Evolutionary conservation across 2,797 vertebrate species (phyloP), one percentile per base, ranked within the genome.

Genomic region (Sparidentex hasta): DNA sequence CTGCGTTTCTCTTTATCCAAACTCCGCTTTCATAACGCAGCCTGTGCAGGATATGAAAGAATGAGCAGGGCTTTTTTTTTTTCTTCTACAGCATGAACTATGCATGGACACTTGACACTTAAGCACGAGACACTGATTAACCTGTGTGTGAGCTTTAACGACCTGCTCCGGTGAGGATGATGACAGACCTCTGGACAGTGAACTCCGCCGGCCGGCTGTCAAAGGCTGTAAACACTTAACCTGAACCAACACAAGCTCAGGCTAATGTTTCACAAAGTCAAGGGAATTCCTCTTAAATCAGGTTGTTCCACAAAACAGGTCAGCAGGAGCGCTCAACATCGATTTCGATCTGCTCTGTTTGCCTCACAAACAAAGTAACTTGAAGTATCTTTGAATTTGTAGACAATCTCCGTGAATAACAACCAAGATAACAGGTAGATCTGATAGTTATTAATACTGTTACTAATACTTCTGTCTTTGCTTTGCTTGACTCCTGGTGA

Each of bases 101-200:
- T 67, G 73, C 61, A 83, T 75, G 81, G 67, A 41, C 81, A 82
- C 54, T 80, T 86, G 82, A 57, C 85, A 85, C 74, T 70, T 73
- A 23, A 71, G 70, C 82, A 78, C 81, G 90, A 85, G 83, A 77
- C 80, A 87, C 74, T 92, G 87, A 94, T 93, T 92, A 90, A 92
- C 85, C 75, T 83, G 78, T 85, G 80, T 80, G 85, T 81, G 64
- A 74, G 86, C 86, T 85, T 90, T 87, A 88, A 92, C 88, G 85
- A 85, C 75, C 78, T 61, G 46, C 38, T 82, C 44, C 69, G 73
- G 68, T 85, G 87, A 87, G 74, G 74, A 69, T 85, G 33, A 78
- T 87, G 72, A 74, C 78, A 75, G 79, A 83, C 76, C 71, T 82
- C 66, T 77, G 84, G 78, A 84, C 88, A 83, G 70, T 86, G 83